A percentile compares a stretch with the other conserved stretches of the same genome.
Evolutionary conservation across 2,888 invertebrate genomes (phyloP).

Genomic region (Drosophila seclusa): DNA sequence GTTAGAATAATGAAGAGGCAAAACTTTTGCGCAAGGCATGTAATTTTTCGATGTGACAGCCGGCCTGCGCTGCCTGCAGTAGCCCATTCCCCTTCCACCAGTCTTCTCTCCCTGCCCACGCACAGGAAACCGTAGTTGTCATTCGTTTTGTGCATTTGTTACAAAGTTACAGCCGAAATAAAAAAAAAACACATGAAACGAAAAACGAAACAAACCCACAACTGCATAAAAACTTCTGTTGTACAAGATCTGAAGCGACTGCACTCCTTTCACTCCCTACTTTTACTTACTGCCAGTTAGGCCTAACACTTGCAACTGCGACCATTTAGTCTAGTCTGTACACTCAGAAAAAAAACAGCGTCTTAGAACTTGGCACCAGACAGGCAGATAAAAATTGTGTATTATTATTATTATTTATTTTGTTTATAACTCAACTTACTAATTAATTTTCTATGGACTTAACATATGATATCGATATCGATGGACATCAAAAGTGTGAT

Average conservation of each 20-base stretch:
- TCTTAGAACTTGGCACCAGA: background rate
- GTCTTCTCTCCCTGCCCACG: background rate
- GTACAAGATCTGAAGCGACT: constrained; percentile 50
- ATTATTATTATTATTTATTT: background rate
- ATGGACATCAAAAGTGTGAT: no score
- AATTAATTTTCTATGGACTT: background rate
- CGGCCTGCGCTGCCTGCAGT: constrained; percentile 58
- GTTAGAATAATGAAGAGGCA: constrained; percentile 83
- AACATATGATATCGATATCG: no score
- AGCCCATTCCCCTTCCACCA: background rate
- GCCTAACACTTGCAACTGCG: constrained; percentile 53
- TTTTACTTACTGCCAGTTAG: constrained; percentile 34
- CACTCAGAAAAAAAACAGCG: background rate
- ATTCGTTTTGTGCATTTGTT: constrained; percentile 81
- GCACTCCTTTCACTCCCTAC: constrained; percentile 29
- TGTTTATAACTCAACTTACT: background rate
- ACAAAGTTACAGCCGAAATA: constrained; percentile 65
- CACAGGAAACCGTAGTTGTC: constrained; percentile 77
- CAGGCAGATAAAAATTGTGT: background rate
- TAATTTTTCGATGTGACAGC: constrained; percentile 84
- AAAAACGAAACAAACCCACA: constrained; percentile 57
- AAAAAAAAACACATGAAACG: constrained; percentile 35
- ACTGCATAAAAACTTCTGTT: constrained; percentile 72
- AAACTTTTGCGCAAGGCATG: constrained; percentile 83
- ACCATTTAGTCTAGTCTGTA: background rate